These are phyloP conservation scores for Catocala sponsa DNA, from an alignment of 2,888 invertebrate genomes.

Conservation along the genomic window DNA sequence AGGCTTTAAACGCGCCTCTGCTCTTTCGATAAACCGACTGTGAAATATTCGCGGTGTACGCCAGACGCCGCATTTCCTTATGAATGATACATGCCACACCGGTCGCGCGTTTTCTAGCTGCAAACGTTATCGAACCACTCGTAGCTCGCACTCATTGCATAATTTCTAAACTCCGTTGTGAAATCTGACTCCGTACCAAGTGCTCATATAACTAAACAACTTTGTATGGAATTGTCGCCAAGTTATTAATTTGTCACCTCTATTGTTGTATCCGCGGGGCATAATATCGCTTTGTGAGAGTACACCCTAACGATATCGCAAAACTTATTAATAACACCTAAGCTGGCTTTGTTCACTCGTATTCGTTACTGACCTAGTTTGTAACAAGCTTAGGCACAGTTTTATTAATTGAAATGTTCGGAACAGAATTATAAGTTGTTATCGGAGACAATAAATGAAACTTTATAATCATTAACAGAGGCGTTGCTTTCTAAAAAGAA, in stretches of 20 bases:
- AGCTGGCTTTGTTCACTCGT: constrained; percentile 7
- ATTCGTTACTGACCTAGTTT: not conserved
- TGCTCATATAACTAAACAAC: constrained; percentile 39
- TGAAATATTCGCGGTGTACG: constrained; percentile 83
- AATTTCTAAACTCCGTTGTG: constrained; percentile 59
- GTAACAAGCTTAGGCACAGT: not conserved
- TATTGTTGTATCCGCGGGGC: constrained; percentile 24
- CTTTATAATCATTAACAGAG: not conserved
- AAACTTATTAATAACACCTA: too few relatives aligned
- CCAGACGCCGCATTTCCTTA: constrained; percentile 78
- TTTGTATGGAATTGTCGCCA: constrained; percentile 42
- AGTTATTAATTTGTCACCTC: constrained; percentile 43
- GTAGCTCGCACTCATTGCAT: constrained; percentile 62
- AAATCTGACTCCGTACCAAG: constrained; percentile 49
- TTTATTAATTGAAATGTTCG: not conserved
- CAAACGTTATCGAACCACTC: constrained; percentile 61
- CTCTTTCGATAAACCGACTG: constrained; percentile 85
- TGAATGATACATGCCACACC: constrained; percentile 83
- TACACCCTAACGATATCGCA: not conserved
- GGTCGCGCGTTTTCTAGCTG: constrained; percentile 57
- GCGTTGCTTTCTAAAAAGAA: not conserved
- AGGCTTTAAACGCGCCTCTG: constrained; percentile 83
- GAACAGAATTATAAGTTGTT: too few relatives aligned
- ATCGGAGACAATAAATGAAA: not conserved
- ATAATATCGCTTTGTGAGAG: constrained; percentile 15